Evolutionary conservation across 2,888 invertebrate species (phyloP), one percentile per base, ranked within the genome.

Genomic region (Cosmia trapezina): DNA sequence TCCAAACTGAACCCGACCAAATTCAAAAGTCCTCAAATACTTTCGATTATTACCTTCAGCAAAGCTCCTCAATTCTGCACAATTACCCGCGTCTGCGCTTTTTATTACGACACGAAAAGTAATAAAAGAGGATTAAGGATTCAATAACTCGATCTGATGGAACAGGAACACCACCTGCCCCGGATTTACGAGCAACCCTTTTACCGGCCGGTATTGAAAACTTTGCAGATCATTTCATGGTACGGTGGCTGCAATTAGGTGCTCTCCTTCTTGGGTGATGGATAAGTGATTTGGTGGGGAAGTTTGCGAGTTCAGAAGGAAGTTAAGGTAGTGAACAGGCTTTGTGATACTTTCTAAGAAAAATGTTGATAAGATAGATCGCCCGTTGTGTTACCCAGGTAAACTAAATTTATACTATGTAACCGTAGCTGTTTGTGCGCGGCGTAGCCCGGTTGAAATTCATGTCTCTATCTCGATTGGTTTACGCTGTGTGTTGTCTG

Each of bases 41-140:
- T 65, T 67, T 72, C 56, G 54, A 76, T 71, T 67, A 80, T 56
- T 64, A 78, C 61, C 66, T 70, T 43, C 47, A 43, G 47, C 76
- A 72, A 61, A 78, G 33, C 83, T 81, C 33, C 64, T 72, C 71
- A 80, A 87, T 86, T 87, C 86, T 80, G 87, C 87, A 89, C 88
- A 90, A 90, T 91, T 90, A 89, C 89, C 90, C 89, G 84, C 86
- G 86, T 86, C 87, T 83, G 89, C 83, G 73, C 74, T 85, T 86
- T 86, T 86, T 86, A 83, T 83, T 86, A 81, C 85, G 76, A 78
- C 83, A 86, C 88, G 88, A 84, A 88, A 90, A 91, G 91, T 91
- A 93, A 93, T 93, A 93, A 93, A 93, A 90, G 88, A 86, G 93
- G 91, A 91, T 94, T 93, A 93, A 89, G 91, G 91, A 81, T 93